Evolutionary conservation across 2,888 invertebrate genomes (phyloP).

Genomic region (Pristionchus exspectatus): DNA sequence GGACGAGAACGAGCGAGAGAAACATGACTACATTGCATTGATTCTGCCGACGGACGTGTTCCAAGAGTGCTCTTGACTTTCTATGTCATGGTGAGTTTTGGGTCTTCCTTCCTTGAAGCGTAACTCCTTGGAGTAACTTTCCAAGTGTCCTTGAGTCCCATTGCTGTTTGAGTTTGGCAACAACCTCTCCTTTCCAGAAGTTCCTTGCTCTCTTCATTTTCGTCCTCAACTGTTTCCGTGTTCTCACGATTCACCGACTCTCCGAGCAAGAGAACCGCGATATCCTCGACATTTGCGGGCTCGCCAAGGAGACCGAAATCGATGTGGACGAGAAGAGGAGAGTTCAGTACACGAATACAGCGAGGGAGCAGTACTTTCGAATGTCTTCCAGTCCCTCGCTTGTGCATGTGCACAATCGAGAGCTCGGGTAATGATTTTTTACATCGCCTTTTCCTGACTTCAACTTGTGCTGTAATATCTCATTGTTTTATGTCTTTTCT

Average conservation of each 20-base stretch:
- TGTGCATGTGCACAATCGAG: neutral
- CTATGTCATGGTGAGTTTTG: neutral
- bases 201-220: neutral
- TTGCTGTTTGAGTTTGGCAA: too few species aligned
- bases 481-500: too few species aligned
- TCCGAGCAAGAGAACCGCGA: neutral
- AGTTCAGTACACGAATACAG: neutral
- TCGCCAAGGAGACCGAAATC: too few species aligned
- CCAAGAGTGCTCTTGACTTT: neutral
- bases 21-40: neutral
- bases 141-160: too few species aligned
- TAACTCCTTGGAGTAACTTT: too few species aligned
- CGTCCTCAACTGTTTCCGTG: neutral
- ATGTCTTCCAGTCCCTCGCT: neutral
- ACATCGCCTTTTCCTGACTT: neutral
- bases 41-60: neutral
- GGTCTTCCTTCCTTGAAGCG: neutral
- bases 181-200: neutral
- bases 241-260: neutral
- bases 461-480: too few species aligned
- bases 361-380: neutral
- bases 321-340: too few species aligned
- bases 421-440: neutral
- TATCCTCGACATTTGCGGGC: neutral
- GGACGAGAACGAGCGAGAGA: neutral